phyloP scores from a whole-genome alignment of 2,113 vertebrate genomes.

The Anarhynchus alexandrinus region DNA sequence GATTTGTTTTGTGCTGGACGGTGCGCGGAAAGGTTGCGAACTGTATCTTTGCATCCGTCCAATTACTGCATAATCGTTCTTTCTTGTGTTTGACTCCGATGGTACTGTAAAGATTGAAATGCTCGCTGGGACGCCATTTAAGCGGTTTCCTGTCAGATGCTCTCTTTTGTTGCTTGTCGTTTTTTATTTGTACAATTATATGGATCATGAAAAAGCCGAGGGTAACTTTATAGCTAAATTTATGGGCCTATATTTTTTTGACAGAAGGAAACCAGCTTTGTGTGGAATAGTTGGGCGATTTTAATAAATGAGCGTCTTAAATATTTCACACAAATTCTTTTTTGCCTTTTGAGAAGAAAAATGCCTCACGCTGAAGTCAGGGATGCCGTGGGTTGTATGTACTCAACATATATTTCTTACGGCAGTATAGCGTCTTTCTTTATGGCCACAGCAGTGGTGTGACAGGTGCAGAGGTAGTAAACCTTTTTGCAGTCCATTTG shows the following conservation, averaged over 20 bases:
- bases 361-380: not conserved
- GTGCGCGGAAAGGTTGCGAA: not conserved
- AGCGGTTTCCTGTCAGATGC: conserved; percentile 15
- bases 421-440: not conserved
- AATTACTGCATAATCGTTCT: conserved; percentile 31
- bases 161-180: conserved; percentile 40
- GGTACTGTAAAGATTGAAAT: conserved; percentile 20
- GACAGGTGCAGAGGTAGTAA: not conserved
- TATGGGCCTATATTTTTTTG: conserved; percentile 20
- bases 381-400: not conserved
- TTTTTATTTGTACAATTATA: conserved; percentile 59
- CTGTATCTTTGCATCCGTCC: conserved; percentile 36
- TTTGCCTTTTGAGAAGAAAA: conserved; percentile 13
- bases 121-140: not conserved
- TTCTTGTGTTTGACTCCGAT: not conserved
- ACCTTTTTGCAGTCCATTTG: not conserved
- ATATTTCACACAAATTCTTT: conserved; percentile 22
- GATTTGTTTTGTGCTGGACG: not conserved
- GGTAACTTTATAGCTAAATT: conserved; percentile 50
- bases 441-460: not conserved
- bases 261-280: conserved; percentile 19
- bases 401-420: not conserved
- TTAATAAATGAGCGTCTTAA: conserved; percentile 44
- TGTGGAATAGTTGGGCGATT: conserved; percentile 20
- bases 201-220: conserved; percentile 37